These are phyloP conservation scores for Perodicticus potto DNA, from an alignment of 2,797 vertebrate species.

Conservation along the genomic window DNA sequence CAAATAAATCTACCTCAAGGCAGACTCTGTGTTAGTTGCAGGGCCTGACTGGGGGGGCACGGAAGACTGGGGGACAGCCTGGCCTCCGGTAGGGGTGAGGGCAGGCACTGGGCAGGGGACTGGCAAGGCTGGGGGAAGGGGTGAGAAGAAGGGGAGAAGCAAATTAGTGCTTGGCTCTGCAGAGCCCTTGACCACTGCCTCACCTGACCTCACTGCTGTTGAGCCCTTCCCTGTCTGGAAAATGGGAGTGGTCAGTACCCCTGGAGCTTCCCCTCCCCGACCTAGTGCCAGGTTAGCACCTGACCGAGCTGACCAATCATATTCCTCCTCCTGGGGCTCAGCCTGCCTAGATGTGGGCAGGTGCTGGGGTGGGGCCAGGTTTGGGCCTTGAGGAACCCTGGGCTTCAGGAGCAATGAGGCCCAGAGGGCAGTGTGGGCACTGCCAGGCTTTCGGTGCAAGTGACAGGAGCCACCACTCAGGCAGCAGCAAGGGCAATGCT, in stretches of 20 bases:
- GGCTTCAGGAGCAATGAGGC: neutral
- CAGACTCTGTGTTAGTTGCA: constrained; percentile 75
- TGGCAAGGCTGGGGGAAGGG: accelerated
- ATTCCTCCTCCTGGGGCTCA: too few species aligned
- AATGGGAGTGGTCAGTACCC: accelerated
- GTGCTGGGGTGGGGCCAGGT: too few species aligned
- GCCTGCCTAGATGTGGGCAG: accelerated
- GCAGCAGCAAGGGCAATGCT: neutral
- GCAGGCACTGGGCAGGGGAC: constrained; percentile 65
- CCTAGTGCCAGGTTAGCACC: neutral
- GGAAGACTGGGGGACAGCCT: neutral
- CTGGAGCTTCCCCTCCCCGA: accelerated
- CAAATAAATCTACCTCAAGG: constrained; percentile 85
- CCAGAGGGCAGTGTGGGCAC: neutral
- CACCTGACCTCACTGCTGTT: too few species aligned
- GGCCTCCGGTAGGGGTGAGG: neutral
- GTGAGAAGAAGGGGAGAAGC: too few species aligned
- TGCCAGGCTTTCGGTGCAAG: neutral
- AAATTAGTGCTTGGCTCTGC: neutral
- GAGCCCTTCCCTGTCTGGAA: neutral
- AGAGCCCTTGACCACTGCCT: accelerated
- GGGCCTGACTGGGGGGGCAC: neutral
- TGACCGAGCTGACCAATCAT: accelerated
- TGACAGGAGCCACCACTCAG: too few species aligned
- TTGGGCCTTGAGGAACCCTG: neutral